Percentiles rank a stretch among this genome's conserved stretches.
phyloP scores from a whole-genome alignment of 1,140 invertebrate genomes.

The Drosophila orosa region DNA sequence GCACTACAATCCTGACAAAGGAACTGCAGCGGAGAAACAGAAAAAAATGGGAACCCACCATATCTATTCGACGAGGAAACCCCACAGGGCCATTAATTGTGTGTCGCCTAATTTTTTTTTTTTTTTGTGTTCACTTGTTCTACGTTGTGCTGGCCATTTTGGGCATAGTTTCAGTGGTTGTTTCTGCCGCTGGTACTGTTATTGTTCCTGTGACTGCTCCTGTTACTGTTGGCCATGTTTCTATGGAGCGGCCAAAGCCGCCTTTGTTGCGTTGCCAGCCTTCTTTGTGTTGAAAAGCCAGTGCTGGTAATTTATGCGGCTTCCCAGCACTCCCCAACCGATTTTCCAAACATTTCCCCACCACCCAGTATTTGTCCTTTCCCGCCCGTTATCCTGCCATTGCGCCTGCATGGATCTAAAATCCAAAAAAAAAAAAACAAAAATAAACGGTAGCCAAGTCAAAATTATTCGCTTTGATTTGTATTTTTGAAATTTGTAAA shows the following conservation, averaged over 20 bases:
- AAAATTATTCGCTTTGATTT: conserved; percentile 38
- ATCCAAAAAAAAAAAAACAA: not conserved
- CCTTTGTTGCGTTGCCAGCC: conserved; percentile 63
- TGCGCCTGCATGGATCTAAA: conserved; percentile 5
- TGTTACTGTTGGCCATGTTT: conserved; percentile 69
- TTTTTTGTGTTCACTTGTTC: conserved; percentile 32
- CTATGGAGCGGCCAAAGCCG: conserved; percentile 63
- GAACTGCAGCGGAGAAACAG: conserved; percentile 3
- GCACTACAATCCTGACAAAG: conserved; percentile 9
- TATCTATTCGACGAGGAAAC: conserved; percentile 65
- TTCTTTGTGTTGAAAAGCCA: conserved; percentile 61
- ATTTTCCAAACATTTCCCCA: conserved; percentile 10
- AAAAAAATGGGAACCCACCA: conserved; percentile 40
- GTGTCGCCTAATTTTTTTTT: conserved; percentile 62
- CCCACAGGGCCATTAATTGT: conserved; percentile 81
- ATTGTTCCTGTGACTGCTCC: conserved; percentile 41
- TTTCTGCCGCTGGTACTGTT: conserved; percentile 19
- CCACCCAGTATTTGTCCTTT: not conserved
- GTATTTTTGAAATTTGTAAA: conserved; percentile 49
- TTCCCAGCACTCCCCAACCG: conserved; percentile 31
- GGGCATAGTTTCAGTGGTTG: conserved; percentile 44
- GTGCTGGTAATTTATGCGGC: conserved; percentile 79
- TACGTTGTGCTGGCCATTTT: conserved; percentile 50
- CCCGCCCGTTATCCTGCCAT: not conserved
- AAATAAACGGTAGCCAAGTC: not conserved